These are phyloP conservation scores for Potorous gilbertii DNA, from an alignment of 2,797 vertebrate species.

Conservation along the genomic window DNA sequence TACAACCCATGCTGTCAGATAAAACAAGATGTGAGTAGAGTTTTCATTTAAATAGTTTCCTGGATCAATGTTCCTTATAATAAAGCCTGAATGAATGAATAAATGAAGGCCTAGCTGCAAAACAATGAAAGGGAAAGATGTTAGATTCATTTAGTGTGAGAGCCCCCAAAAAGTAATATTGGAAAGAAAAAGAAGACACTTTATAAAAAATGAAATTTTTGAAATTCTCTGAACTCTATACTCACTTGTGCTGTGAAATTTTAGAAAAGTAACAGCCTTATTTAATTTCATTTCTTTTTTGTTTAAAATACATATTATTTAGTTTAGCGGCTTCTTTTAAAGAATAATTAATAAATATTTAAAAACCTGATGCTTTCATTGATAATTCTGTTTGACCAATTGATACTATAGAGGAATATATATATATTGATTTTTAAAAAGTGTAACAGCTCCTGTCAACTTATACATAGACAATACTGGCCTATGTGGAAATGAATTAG, in stretches of 20 bases:
- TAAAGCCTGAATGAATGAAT: conserved; percentile 23
- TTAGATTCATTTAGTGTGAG: background rate
- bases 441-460: background rate
- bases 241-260: background rate
- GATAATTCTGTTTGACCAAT: background rate
- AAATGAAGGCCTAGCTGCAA: conserved; percentile 14
- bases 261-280: background rate
- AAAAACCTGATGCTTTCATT: background rate
- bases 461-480: background rate
- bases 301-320: background rate
- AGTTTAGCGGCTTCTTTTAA: background rate
- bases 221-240: background rate
- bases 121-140: background rate
- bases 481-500: background rate
- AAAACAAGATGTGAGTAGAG: too few species aligned
- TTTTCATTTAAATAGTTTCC: background rate
- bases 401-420: background rate
- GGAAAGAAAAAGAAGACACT: background rate
- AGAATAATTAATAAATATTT: background rate
- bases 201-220: background rate
- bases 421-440: background rate
- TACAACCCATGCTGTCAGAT: background rate
- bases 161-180: background rate
- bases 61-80: background rate
- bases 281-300: background rate